These are phyloP conservation scores for Rafetus swinhoei DNA, from an alignment of 2,113 vertebrate genomes.

Conservation along the genomic window DNA sequence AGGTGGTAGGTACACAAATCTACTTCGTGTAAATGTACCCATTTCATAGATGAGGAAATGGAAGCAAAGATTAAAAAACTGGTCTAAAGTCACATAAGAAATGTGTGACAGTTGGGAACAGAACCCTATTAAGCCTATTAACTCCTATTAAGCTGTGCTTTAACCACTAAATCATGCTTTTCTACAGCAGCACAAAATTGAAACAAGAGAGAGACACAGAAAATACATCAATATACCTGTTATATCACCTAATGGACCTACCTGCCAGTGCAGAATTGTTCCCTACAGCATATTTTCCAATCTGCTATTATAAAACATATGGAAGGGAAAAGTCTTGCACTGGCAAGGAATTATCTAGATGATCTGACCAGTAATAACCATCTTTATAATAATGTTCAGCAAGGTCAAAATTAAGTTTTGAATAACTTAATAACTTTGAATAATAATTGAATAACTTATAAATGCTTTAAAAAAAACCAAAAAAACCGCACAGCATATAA, in stretches of 20 bases:
- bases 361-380: not conserved
- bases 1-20: not conserved
- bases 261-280: not conserved
- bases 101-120: not conserved
- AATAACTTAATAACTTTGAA: too few relatives aligned
- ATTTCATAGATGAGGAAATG: not conserved
- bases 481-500: not conserved
- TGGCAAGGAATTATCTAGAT: fast-evolving
- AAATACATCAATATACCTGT: not conserved
- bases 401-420: not conserved
- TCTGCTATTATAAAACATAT: not conserved
- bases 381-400: not conserved
- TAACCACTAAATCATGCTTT: not conserved
- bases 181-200: not conserved
- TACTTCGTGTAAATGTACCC: not conserved
- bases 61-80: not conserved
- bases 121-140: not conserved
- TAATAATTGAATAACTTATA: not conserved
- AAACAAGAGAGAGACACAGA: not conserved
- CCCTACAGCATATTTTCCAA: not conserved
- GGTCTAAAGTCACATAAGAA: fast-evolving
- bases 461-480: not conserved
- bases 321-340: not conserved
- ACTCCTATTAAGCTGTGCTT: not conserved
- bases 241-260: not conserved